Conservation (phyloP, 2,888 invertebrate species). For the Thereva unica region DNA sequence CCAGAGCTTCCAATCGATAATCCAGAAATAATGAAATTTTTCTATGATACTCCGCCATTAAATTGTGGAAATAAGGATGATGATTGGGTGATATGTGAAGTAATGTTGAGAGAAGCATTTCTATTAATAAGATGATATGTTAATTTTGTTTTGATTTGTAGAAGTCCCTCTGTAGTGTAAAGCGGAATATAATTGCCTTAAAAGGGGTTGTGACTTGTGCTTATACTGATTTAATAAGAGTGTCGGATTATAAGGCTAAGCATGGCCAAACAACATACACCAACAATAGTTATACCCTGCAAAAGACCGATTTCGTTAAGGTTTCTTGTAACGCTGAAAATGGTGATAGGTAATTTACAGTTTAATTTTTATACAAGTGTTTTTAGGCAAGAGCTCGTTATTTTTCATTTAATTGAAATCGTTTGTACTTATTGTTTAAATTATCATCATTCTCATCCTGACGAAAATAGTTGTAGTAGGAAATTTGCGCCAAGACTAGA, state of each 20-base stretch:
- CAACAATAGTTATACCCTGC: slow-evolving; percentile 65
- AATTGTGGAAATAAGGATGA: slow-evolving; percentile 64
- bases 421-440: too few species aligned
- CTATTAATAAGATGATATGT: neutral
- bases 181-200: slow-evolving; percentile 50
- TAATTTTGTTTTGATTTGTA: slow-evolving; percentile 35
- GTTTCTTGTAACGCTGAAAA: slow-evolving; percentile 64
- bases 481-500: too few species aligned
- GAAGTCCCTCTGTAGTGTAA: slow-evolving; percentile 56
- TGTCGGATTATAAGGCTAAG: slow-evolving; percentile 65
- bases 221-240: slow-evolving; percentile 73
- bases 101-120: slow-evolving; percentile 51
- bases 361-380: slow-evolving; percentile 1
- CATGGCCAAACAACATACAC: slow-evolving; percentile 62
- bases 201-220: slow-evolving; percentile 58
- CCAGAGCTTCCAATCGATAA: slow-evolving; percentile 69
- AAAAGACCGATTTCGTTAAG: slow-evolving; percentile 72
- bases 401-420: too few species aligned
- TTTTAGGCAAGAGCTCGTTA: too few species aligned
- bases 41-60: slow-evolving; percentile 64
- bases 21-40: slow-evolving; percentile 74
- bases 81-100: slow-evolving; percentile 81
- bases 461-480: too few species aligned
- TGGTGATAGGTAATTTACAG: slow-evolving; percentile 49
- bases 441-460: too few species aligned